These are phyloP conservation scores for Anolis carolinensis DNA, from an alignment of 2,113 vertebrate species.

Conservation along the genomic window DNA sequence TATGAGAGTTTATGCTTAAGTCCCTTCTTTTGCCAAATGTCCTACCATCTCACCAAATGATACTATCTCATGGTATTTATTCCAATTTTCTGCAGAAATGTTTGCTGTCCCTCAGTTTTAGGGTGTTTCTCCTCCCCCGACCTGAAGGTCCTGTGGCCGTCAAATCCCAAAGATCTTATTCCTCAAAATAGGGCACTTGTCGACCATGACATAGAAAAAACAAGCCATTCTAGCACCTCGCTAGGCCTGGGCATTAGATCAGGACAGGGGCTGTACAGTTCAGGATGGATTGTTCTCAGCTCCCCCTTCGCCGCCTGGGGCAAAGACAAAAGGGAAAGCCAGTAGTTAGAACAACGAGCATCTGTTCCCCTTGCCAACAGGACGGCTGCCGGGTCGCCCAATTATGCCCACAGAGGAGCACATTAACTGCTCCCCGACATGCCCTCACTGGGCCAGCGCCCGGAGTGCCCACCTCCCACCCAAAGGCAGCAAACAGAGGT, in stretches of 20 bases:
- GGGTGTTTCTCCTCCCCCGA: not conserved
- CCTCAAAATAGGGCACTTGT: not conserved
- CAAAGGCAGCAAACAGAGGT: slow-evolving; percentile 30
- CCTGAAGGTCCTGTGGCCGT: not conserved
- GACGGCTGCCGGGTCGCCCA: slow-evolving; percentile 16
- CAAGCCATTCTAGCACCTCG: not conserved
- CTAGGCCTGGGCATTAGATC: not conserved
- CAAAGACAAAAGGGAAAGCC: slow-evolving; percentile 33
- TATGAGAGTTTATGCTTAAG: not conserved
- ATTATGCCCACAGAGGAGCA: slow-evolving; percentile 16
- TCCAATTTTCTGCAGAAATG: not conserved
- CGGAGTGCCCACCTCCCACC: slow-evolving; percentile 35
- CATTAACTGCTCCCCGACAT: slow-evolving; percentile 28
- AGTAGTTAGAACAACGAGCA: slow-evolving; percentile 5
- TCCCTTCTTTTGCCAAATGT: not conserved
- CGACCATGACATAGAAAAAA: no score
- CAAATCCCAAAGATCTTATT: not conserved
- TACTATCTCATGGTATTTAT: not conserved
- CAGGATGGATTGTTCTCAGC: slow-evolving; percentile 29
- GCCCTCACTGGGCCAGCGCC: slow-evolving; percentile 19
- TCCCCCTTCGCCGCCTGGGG: not conserved
- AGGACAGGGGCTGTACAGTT: slow-evolving; percentile 16
- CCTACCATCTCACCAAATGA: not conserved
- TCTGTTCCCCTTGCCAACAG: slow-evolving; percentile 17
- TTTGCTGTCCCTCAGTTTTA: not conserved